Evolutionary conservation across 2,888 invertebrate species (phyloP), one percentile per base, ranked within the genome.

Genomic region (Sphaeridia pumilis): DNA sequence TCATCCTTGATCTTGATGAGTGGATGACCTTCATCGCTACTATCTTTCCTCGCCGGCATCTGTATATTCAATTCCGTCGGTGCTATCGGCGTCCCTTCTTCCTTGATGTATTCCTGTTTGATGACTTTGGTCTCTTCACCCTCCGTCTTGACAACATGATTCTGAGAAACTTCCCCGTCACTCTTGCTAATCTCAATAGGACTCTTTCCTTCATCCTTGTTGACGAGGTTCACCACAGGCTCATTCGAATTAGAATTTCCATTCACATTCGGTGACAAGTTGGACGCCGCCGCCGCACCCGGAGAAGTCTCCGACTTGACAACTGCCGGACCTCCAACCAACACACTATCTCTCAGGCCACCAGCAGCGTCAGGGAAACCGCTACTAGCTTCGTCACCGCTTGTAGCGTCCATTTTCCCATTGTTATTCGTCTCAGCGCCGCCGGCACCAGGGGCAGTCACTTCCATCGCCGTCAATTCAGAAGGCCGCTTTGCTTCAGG

Each of bases 1-100:
- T 64, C 59, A 55, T 61, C 60, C 46, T 61, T 64, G 42, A 64
- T 60, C 25, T 57, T 61, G 42, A 64, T 63, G 4, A 64, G 48
- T 20, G 58, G 54, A 42, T 46, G 46, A 22, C 25, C 38, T n/a
- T 24, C 26, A 5, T 49, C 49, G n/a, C 42, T 49, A 26, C 36
- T 28, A 17, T 26, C 21, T 27, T 34, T 49, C 10, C 26, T 10
- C 1, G 34, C 17, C 24, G 44, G 52, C 38, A 48, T 31, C 45
- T 48, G 45, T 5, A 43, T 48, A 43, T 41, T 41, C 20, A 56
- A 26, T 20, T 52, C 56, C 28, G 17, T 31, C 17, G 49, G 41
- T 14, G 43, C 21, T 25, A 53, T 53, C 28, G 56, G 53, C 12
- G 3, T 17, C 20, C 7, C 2, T 4, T 12, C 5, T 14, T 49